Evolutionary conservation across 2,888 invertebrate species (phyloP), one percentile per base, ranked within the genome.

Genomic region (Diarsia brunnea): DNA sequence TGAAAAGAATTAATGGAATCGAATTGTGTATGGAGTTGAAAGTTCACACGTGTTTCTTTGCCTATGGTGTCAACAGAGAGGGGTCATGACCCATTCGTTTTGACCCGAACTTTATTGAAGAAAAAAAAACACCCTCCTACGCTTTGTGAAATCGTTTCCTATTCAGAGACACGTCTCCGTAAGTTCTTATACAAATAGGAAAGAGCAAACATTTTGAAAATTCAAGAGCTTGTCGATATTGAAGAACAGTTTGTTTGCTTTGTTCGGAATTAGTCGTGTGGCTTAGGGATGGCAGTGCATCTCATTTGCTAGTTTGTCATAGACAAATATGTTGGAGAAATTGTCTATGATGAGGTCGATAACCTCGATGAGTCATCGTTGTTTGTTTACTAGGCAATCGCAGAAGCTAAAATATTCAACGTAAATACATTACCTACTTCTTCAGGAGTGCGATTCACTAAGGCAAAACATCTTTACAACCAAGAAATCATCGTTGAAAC

Each of bases 31-130:
- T 76, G 73, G 89, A 93, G 93, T 91, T 93, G 71, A 93, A 91
- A 94, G 95, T 96, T 96, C 96, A 96, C 96, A 95, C 95, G 94
- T 95, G 95, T 93, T 73, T 90, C 86, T 90, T 86, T 90, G 78
- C 89, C 89, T 90, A 21, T 91, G 91, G 92, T 92, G 91, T 92
- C 92, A 92, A 92, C 91, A 92, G 88, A 89, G 86, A 55, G 91
- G 90, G 87, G 67, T 63, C 51, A 75, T 76, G 74, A 85, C 87
- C 83, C 82, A 38, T 63, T 84, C 82, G 78, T 75, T 77, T 81
- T 81, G 84, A 83, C 83, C 80, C 80, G 77, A 82, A 14, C 69
- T 72, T 45, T 64, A 63, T 31, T 24, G 43, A 61, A 38, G 19
- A 27, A 58, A 27, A 70, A 53, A 60, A 71, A 60, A 75, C 53